Evolutionary conservation across 2,113 vertebrate species (phyloP), one percentile per base, ranked within the genome.

Genomic region (Pelobates fuscus): DNA sequence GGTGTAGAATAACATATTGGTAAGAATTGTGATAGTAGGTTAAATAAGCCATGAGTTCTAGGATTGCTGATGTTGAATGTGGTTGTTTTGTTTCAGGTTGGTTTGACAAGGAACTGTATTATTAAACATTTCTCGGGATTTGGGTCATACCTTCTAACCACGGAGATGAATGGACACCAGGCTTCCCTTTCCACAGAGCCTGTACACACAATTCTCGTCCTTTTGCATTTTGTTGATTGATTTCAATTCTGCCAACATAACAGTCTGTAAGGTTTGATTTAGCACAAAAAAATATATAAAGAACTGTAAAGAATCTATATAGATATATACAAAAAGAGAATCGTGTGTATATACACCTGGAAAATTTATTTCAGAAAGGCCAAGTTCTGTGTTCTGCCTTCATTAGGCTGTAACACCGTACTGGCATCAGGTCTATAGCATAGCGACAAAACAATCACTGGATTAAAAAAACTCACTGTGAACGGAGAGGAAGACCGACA

Each of bases 61-160:
- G n/a, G n/a, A n/a, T n/a, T n/a, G n/a, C n/a, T n/a, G n/a, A n/a
- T n/a, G n/a, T n/a, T n/a, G n/a, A n/a, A n/a, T n/a, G n/a, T n/a
- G 44, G 10, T 8, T 17, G 14, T 41, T 41, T 10, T 24, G 11
- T 68, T 20, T 73, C 80, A 94, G 94, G 93, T 78, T 94, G 93
- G 94, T 94, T 90, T 90, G 92, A 95, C 86, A 84, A 92, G 81
- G 92, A 95, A 68, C 86, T 94, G 67, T 94, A 95, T 80, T 94
- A 94, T 77, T 95, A 81, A 88, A 68, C 37, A 0, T 17, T 52
- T 29, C 41, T 11, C 54, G 8, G 18, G 25, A 18, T 32, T 10
- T 5, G 20, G 14, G 15, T 24, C 20, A 20, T n/a, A 27, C 46
- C 29, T 37, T 67, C 54, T 29, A 24, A 61, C 66, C 52, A 11